Percentiles rank a stretch among this genome's conserved stretches.
These are phyloP conservation scores for Calosoma granatense DNA, from an alignment of 1,140 invertebrate species.

Conservation along the genomic window DNA sequence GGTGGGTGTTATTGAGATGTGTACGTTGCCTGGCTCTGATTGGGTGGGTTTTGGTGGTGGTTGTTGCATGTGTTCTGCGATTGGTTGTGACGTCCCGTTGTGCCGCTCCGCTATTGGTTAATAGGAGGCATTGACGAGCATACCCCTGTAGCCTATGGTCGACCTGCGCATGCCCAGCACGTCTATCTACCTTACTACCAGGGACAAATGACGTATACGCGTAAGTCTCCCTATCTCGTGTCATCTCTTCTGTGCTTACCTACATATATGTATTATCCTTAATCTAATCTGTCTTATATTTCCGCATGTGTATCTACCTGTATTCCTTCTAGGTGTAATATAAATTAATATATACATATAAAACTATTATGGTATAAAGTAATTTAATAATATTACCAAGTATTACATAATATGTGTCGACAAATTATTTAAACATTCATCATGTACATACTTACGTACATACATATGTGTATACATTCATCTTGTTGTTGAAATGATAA, in stretches of 20 bases:
- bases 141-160: slow-evolving; percentile 41
- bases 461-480: too few relatives aligned
- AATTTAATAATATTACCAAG: background rate
- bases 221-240: slow-evolving; percentile 49
- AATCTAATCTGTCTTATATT: too few relatives aligned
- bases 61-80: slow-evolving; percentile 16
- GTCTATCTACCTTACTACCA: slow-evolving; percentile 72
- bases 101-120: slow-evolving; percentile 16
- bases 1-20: too few relatives aligned
- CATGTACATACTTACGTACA: too few relatives aligned
- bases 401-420: background rate
- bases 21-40: too few relatives aligned
- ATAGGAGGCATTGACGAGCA: slow-evolving; percentile 32
- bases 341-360: too few relatives aligned
- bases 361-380: too few relatives aligned
- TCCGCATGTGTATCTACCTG: too few relatives aligned
- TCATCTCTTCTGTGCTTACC: background rate
- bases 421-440: too few relatives aligned
- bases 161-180: slow-evolving; percentile 64
- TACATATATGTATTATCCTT: background rate
- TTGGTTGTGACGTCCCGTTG: slow-evolving; percentile 30
- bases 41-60: slow-evolving; percentile 15
- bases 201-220: slow-evolving; percentile 62
- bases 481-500: too few relatives aligned
- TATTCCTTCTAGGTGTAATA: too few relatives aligned